phyloP scores from a whole-genome alignment of 2,113 vertebrate genomes.

The Mus pahari region DNA sequence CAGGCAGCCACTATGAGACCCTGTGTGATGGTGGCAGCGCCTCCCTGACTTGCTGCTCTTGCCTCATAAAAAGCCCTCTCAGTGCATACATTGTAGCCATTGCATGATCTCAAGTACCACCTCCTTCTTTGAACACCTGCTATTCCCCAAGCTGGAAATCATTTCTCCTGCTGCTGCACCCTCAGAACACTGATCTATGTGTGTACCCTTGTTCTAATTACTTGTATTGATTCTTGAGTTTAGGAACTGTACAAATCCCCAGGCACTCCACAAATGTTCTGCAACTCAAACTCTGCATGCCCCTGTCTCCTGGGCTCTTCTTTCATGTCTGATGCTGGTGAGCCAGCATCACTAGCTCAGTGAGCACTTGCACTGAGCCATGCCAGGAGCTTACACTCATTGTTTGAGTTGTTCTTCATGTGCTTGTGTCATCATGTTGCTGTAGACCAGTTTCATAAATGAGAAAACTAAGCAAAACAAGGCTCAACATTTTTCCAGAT shows the following conservation, averaged over 20 bases:
- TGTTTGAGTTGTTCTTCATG: not conserved
- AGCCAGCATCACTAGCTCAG: fast-evolving
- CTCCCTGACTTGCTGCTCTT: fast-evolving
- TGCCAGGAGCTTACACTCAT: fast-evolving
- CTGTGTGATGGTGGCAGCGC: fast-evolving
- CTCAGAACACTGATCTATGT: not conserved
- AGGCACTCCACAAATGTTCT: not conserved
- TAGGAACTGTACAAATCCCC: not conserved
- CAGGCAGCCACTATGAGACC: not conserved
- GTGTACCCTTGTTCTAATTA: conserved; percentile 22
- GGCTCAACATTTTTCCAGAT: not conserved
- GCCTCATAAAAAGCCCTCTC: not conserved
- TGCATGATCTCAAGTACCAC: not conserved
- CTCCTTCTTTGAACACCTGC: not conserved
- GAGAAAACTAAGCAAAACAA: not conserved
- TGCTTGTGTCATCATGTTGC: not conserved
- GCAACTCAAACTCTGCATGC: not conserved
- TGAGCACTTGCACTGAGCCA: fast-evolving
- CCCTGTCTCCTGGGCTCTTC: fast-evolving
- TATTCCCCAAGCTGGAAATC: not conserved
- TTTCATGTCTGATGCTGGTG: not conserved
- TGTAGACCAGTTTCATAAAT: not conserved
- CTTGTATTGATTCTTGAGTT: conserved; percentile 49
- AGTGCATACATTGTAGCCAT: fast-evolving
- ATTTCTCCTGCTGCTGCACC: not conserved